Evolutionary conservation across 2,888 invertebrate species (phyloP).

Genomic region (Macaria notata): DNA sequence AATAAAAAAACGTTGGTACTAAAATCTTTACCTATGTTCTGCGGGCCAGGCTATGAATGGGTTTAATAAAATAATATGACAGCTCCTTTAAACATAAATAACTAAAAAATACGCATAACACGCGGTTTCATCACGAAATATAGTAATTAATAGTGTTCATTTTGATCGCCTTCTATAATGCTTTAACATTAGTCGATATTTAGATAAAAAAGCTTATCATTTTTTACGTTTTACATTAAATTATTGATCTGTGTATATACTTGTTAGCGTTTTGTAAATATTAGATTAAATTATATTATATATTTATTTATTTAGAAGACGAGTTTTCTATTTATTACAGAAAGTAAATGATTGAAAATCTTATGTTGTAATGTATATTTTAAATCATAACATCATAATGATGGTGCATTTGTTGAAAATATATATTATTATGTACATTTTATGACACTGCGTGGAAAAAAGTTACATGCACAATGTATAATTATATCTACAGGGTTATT

Average conservation of each 20-base stretch:
- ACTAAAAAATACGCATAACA: too few relatives aligned
- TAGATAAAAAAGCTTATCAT: constrained; percentile 51
- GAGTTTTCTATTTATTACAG: constrained; percentile 53
- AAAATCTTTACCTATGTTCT: too few relatives aligned
- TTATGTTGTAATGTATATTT: constrained; percentile 36
- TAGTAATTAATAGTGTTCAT: constrained; percentile 60
- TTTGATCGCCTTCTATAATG: constrained; percentile 77
- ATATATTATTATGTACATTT: constrained; percentile 16
- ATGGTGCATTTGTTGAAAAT: constrained; percentile 57
- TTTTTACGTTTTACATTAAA: constrained; percentile 48
- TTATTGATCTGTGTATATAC: constrained; percentile 79
- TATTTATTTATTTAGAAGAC: constrained; percentile 66
- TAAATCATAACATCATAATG: constrained; percentile 40
- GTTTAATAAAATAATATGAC: too few relatives aligned
- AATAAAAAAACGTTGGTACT: too few relatives aligned
- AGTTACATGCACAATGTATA: constrained; percentile 55
- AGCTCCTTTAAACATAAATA: too few relatives aligned
- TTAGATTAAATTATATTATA: constrained; percentile 57
- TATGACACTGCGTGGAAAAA: constrained; percentile 40
- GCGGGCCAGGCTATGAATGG: too few relatives aligned
- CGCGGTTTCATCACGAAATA: constrained; percentile 12
- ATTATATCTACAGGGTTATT: too few relatives aligned
- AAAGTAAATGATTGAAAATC: constrained; percentile 46
- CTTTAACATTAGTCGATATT: constrained; percentile 73
- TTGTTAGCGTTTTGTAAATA: constrained; percentile 74